These are phyloP conservation scores for Caerostris darwini DNA, from an alignment of 1,140 invertebrate species.

Conservation along the genomic window DNA sequence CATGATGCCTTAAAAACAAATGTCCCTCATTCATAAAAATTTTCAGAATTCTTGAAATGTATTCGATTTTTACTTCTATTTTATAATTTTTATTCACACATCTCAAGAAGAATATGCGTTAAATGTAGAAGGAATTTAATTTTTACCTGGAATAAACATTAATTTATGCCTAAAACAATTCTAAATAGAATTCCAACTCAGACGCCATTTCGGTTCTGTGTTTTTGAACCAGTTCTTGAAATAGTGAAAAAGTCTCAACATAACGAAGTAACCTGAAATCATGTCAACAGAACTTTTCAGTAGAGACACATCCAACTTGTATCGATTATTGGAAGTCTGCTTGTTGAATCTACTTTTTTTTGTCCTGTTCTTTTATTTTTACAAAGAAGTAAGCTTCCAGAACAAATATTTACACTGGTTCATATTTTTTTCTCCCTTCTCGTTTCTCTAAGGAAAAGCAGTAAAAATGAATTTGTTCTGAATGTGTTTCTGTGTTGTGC, in stretches of 20 bases:
- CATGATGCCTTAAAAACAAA: no score
- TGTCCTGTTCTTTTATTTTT: background rate
- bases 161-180: background rate
- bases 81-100: no score
- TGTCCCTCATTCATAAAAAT: no score
- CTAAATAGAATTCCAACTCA: background rate
- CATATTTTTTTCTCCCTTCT: background rate
- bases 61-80: no score
- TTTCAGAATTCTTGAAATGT: no score
- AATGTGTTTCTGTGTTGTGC: background rate
- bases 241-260: background rate
- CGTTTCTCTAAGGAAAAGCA: background rate
- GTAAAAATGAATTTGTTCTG: slow-evolving; percentile 6
- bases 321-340: slow-evolving; percentile 33
- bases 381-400: slow-evolving; percentile 19
- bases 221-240: background rate
- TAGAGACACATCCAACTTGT: background rate
- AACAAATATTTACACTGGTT: slow-evolving; percentile 45
- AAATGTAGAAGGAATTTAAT: no score
- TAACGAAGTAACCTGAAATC: background rate
- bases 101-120: no score
- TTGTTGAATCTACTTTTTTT: slow-evolving; percentile 3
- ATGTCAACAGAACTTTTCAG: slow-evolving; percentile 31
- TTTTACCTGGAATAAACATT: background rate
- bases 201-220: background rate